Evolutionary conservation across 2,113 vertebrate genomes (phyloP), one percentile per base, ranked within the genome.

Genomic region (Archocentrus centrarchus): DNA sequence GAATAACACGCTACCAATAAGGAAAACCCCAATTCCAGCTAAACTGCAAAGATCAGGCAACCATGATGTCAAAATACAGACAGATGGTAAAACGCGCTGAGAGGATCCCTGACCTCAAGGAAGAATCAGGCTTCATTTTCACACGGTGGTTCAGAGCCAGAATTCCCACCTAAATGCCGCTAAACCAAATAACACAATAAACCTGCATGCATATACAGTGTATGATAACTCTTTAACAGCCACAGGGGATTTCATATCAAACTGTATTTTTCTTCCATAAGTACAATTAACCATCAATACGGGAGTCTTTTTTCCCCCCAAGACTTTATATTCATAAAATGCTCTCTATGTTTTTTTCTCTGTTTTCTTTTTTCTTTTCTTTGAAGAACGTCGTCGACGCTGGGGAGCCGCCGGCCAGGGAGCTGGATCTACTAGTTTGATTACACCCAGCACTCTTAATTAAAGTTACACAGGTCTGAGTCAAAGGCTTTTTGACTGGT

Each of bases 381-480:
- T 91, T 91, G 88, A 90, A 89, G 85, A 89, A 61, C 41, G 83
- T 86, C 55, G 62, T 55, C 5, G 78, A 84, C 83, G n/a, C 90
- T 62, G 58, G 91, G 90, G 93, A 91, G 88, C 91, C 11, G 73
- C 87, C 84, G 86, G 81, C 79, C 68, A 39, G 80, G 90, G 93
- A 92, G 89, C 86, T 84, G 92, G 89, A 95, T 92, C 89, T 83
- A 83, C 80, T 60, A 70, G 92, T 93, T 85, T 94, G 94, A 94
- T 95, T 93, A 94, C 92, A 90, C 57, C 58, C 86, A 20, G 85
- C 90, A 83, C 88, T 91, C 91, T 93, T 95, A 94, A 93, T 94
- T 94, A 94, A 94, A 93, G 92, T 88, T 87, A 93, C 90, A 90
- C 92, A 92, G 91, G 92, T 93, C 91, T 89, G 90, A 92, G 92